Percentiles rank a stretch among this genome's conserved stretches.
Evolutionary conservation across 2,888 invertebrate genomes (phyloP).

Genomic region (Agriopis aurantiaria): DNA sequence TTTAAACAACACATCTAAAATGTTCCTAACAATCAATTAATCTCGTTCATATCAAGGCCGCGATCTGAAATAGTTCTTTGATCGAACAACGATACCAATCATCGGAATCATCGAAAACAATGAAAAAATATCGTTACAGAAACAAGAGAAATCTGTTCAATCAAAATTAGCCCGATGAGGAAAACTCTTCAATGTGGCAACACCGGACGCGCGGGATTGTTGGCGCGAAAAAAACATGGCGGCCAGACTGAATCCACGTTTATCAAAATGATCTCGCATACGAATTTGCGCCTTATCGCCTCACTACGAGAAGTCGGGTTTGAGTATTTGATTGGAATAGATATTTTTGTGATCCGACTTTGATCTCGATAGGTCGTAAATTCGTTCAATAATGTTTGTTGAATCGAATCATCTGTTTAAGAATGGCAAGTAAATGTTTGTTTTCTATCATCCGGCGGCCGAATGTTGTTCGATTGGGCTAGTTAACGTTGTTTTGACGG

Average conservation of each 20-base stretch:
- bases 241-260: constrained; percentile 59
- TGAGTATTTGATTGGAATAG: constrained; percentile 56
- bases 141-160: constrained; percentile 66
- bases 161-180: constrained; percentile 68
- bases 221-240: constrained; percentile 71
- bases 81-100: constrained; percentile 61
- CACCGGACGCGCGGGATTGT: constrained; percentile 64
- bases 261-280: constrained; percentile 58
- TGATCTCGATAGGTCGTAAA: constrained; percentile 79
- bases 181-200: constrained; percentile 67
- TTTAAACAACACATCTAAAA: constrained; percentile 56
- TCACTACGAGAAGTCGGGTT: constrained; percentile 54
- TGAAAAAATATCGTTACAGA: constrained; percentile 57
- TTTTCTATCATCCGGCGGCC: constrained; percentile 82
- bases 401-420: constrained; percentile 76
- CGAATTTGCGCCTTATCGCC: constrained; percentile 64
- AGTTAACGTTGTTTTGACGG: constrained; percentile 84
- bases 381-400: constrained; percentile 77
- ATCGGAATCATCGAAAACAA: constrained; percentile 51
- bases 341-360: constrained; percentile 72
- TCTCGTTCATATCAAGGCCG: constrained; percentile 51
- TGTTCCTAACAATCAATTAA: constrained; percentile 61
- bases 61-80: constrained; percentile 57
- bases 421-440: constrained; percentile 81
- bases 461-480: constrained; percentile 80